Base-by-base conservation (phyloP, 2,797 vertebrate genomes). In the Paramormyrops hopkinsi region DNA sequence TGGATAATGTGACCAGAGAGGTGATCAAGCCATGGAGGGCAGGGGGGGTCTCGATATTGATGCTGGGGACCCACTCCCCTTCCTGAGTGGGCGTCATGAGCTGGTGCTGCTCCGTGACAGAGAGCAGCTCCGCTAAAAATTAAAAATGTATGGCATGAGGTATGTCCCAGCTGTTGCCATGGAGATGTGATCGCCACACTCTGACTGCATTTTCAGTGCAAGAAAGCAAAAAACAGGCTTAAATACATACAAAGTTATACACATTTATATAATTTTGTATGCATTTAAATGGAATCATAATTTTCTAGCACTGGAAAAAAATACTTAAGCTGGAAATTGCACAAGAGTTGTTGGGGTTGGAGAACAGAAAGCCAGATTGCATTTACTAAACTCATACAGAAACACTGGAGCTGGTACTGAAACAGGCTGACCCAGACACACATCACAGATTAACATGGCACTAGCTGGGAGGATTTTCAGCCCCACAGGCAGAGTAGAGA, bases 111-210 rank as follows among this genome's bases (percentile, higher is more conserved):
- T 89, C 88, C 8, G 19, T 50, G 53, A 89, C 59, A 89, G 76
- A 48, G 48, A 79, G 7, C 69, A 88, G 56, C 46, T 37, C 56
- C 53, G 7, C 44, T 69, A 86, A 33, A 89, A 50, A 69, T 86
- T 69, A 89, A 89, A 86, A 69, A 89, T 89, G 82, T 86, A 89
- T 86, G 82, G 59, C 56, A 29, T 51, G 54, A 86, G 59, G 88
- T 29, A 89, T 69, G 54, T 29, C 54, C 82, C 83, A 86, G 56
- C 44, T 89, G 88, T 89, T 62, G 59, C 82, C 82, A 89, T 86
- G 82, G 88, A 86, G 56, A 86, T 46, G 46, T 51, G 51, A 83
- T 83, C 41, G 6, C 79, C 25, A 29, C 22, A 84, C 79, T 54
- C 37, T 6, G n/a, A 46, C 25, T 86, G 41, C 76, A 48, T 86